Base-by-base conservation (phyloP, 2,797 vertebrate species). In the Lepidocolaptes lacrymiger region DNA sequence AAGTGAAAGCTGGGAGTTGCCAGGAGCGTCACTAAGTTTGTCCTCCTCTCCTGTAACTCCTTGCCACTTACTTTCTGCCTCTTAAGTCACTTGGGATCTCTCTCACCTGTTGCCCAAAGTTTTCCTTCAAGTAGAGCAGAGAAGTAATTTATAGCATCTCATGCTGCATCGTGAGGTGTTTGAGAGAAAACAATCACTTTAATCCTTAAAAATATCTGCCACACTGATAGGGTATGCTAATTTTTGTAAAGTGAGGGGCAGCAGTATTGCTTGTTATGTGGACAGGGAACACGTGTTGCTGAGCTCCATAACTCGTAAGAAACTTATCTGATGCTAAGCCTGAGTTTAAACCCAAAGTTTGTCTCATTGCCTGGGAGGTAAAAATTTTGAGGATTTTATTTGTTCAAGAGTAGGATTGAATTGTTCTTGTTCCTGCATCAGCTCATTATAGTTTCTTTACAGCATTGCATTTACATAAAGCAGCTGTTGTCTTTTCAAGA, bases 161-260 rank as follows among this genome's bases (percentile, higher is more conserved):
- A 2, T 69, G 28, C 32, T 61, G 23, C 23, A 27, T 2, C 1
- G 0, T 13, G 37, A 44, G 32, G 22, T n/a, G 27, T 39, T 88
- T 5, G 34, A 46, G 36, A 46, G 54, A n/a, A 43, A 62, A 77
- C 8, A 66, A 37, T 71, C 1, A 0, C 43, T 61, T 54, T 26
- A 69, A 36, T 66, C 8, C 30, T 51, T 69, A 48, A 54, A 73
- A 64, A 14, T 30, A n/a, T 2, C n/a, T 48, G 14, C 24, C 27
- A 7, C 32, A 9, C 10, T 39, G 51, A 36, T 27, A 20, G 0
- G 3, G 2, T 32, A 4, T n/a, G 28, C 27, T 63, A 7, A 3
- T 52, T 83, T 74, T 58, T 46, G 10, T 14, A 27, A 6, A 7
- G 18, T 66, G 28, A 56, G 10, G 8, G 7, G 10, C 39, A 54